phyloP scores from a whole-genome alignment of 2,113 vertebrate genomes.

The Ia io region DNA sequence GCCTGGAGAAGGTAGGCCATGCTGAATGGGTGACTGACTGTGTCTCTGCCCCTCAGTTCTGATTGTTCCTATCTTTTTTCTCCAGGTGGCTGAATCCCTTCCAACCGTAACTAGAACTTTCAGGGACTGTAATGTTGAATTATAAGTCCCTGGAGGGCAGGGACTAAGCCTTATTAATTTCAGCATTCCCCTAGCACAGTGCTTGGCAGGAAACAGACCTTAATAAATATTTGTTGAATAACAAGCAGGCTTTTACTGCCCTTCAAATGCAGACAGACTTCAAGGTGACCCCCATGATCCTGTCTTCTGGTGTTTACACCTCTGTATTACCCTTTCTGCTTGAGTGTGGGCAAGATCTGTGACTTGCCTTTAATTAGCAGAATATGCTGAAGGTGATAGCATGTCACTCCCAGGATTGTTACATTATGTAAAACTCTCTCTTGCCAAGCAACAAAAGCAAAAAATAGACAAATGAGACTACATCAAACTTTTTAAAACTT shows the following conservation, averaged over 20 bases:
- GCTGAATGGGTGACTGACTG: neutral
- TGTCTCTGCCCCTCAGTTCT: neutral
- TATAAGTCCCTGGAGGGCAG: neutral
- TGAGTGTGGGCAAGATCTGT: neutral
- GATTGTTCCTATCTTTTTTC: neutral
- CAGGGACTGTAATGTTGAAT: neutral
- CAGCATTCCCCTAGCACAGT: neutral
- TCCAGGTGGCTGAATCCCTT: neutral
- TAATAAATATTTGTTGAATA: constrained; percentile 9
- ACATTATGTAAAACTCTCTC: neutral
- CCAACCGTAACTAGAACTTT: neutral
- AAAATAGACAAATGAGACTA: neutral
- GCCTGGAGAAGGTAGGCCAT: neutral
- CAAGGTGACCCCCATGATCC: neutral
- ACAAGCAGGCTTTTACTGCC: neutral
- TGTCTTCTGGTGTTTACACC: neutral
- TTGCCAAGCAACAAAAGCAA: constrained; percentile 11
- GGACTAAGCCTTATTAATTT: neutral
- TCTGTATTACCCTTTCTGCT: neutral
- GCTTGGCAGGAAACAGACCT: neutral
- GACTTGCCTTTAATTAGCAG: neutral
- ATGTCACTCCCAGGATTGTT: neutral
- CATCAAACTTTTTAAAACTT: neutral
- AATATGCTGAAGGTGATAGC: neutral
- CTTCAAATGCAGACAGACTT: neutral